A percentile compares a stretch with the other conserved stretches of the same genome.
phyloP scores from a whole-genome alignment of 2,888 invertebrate species.

The Augochlorella aurata region DNA sequence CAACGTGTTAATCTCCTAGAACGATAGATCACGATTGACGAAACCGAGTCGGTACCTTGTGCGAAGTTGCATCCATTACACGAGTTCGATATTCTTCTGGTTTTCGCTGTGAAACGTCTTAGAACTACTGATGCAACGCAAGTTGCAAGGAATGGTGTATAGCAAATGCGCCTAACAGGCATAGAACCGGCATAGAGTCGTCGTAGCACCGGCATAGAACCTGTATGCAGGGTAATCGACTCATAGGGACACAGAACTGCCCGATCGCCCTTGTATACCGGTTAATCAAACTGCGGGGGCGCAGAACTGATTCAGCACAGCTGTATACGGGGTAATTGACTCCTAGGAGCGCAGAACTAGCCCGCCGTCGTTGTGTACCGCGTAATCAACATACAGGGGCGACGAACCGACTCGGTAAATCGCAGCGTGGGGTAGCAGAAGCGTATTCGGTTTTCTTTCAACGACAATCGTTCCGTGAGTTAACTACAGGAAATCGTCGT shows the following conservation, averaged over 20 bases:
- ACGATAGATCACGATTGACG: neutral
- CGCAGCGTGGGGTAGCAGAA: neutral
- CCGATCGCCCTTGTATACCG: neutral
- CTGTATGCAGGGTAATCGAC: neutral
- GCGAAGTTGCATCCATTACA: neutral
- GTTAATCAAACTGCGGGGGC: neutral
- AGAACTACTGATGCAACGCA: too few relatives aligned
- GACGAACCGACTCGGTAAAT: too few relatives aligned
- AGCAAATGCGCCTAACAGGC: too few relatives aligned
- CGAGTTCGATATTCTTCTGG: neutral
- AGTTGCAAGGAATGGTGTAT: too few relatives aligned
- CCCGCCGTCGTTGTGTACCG: too few relatives aligned
- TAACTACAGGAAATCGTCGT: neutral
- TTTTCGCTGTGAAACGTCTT: neutral
- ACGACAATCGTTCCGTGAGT: slow-evolving; percentile 28
- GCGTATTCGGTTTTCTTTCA: slow-evolving; percentile 15
- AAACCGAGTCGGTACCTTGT: neutral
- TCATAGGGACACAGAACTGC: neutral
- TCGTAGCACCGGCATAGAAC: too few relatives aligned
- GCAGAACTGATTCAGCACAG: neutral
- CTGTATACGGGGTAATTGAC: neutral
- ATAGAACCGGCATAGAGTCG: too few relatives aligned
- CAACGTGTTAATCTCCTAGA: neutral
- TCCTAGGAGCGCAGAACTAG: too few relatives aligned
- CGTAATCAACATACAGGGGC: too few relatives aligned